Base-by-base conservation (phyloP, 2,113 vertebrate species). In the Mesitornis unicolor region DNA sequence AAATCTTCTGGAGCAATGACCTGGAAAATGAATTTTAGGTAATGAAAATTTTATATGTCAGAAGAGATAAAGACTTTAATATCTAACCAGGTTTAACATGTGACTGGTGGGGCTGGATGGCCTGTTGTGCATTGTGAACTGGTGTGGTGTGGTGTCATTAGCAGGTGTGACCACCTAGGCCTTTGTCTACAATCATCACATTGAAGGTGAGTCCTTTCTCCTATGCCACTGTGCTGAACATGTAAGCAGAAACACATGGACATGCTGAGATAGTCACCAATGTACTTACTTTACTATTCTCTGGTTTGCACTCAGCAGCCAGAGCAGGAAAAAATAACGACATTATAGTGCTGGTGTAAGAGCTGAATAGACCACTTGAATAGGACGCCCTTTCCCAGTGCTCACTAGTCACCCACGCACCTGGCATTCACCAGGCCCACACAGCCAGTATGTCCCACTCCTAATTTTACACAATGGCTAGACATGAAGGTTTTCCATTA, bases 391-490 rank as follows among this genome's bases (percentile, higher is more conserved):
- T 82, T 82, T 95, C 61, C 73, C 48, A 79, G 8, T n/a, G 68
- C 76, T 81, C 83, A 80, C 67, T 24, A 35, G 28, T 85, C 79
- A 90, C 92, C 95, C 91, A 94, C 59, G 5, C 35, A 93, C 96
- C 94, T 93, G 90, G 93, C 93, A 95, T 92, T 96, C 94, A 95
- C 83, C 73, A 78, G 31, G 38, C 93, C 94, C 81, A 93, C 93
- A 79, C 84, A 94, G 65, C 28, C 91, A 89, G 84, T 68, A 94
- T 96, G 92, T 88, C 85, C 96, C 71, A 86, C 90, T 96, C 96
- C 79, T 94, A 74, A 94, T 91, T 95, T 94, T 84, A 88, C 71
- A 96, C 92, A 96, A 96, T 94, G 64, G 89, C 90, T 87, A 96
- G 91, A 93, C 67, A 93, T 78, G 71, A 93, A 91, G 56, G 86